These are phyloP conservation scores for Ceratothoa steindachneri DNA, from an alignment of 2,888 invertebrate species.

Conservation along the genomic window DNA sequence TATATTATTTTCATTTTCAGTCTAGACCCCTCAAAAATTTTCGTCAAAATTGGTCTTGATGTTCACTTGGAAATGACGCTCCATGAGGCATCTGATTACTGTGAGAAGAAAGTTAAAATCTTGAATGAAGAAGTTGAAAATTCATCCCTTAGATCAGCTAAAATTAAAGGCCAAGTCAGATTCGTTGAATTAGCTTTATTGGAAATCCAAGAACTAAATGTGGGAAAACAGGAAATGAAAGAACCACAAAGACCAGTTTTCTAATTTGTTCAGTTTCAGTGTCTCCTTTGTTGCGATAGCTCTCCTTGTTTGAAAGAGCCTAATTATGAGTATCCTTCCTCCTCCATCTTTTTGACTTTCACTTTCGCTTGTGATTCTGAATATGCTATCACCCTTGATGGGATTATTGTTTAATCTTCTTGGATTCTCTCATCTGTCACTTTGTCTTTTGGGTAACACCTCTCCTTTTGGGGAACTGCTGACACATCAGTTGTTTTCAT, in stretches of 20 bases:
- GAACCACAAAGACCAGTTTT: too few relatives aligned
- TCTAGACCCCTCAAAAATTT: conserved; percentile 61
- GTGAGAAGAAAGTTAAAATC: conserved; percentile 65
- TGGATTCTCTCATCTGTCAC: too few relatives aligned
- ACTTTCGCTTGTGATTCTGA: too few relatives aligned
- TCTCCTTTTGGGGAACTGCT: too few relatives aligned
- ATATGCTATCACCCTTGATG: too few relatives aligned
- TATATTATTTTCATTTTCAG: conserved; percentile 48
- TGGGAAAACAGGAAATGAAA: neutral
- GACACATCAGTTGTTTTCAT: conserved; percentile 30
- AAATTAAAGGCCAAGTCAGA: conserved; percentile 73
- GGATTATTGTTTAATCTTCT: too few relatives aligned
- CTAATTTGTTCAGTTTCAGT: too few relatives aligned
- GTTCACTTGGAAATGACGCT: conserved; percentile 69
- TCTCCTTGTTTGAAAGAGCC: too few relatives aligned
- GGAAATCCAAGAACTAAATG: conserved; percentile 56
- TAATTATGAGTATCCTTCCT: too few relatives aligned
- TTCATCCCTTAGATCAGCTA: conserved; percentile 64
- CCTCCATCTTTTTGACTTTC: too few relatives aligned
- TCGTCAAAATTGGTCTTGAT: conserved; percentile 71
- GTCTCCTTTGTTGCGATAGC: too few relatives aligned
- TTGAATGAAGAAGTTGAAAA: conserved; percentile 63
- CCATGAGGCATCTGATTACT: conserved; percentile 67
- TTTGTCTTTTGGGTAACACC: too few relatives aligned
- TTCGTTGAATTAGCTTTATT: conserved; percentile 67